Evolutionary conservation across 2,797 vertebrate species (phyloP), one percentile per base, ranked within the genome.

Genomic region (Nasua narica): DNA sequence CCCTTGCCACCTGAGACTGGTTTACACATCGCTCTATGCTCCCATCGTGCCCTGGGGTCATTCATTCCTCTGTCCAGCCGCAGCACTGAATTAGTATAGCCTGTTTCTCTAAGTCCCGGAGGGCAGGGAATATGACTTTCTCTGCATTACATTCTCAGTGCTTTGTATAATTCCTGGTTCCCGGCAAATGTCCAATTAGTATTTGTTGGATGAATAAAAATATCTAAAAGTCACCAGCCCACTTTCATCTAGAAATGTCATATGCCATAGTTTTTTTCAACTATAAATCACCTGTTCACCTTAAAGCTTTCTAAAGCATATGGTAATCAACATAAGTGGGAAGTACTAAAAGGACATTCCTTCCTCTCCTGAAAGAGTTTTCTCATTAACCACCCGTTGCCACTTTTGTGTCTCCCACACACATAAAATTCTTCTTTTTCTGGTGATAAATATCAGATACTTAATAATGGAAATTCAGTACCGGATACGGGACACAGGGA

Each of bases 401-500:
- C 95, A 97, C 92, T 97, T 97, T 98, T 98, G 97, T 93, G 96
- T 90, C 94, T 96, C 78, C 65, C 82, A 91, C 93, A 96, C 16
- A 62, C 60, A 85, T 13, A 14, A 0, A 89, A 58, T 69, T 79
- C 70, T 52, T 74, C 62, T 82, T 97, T 93, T 87, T 88, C 86
- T 67, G 3, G 82, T 62, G 87, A 5, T 82, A 92, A 16, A 0
- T 82, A 82, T 4, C 32, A 74, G 52, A 79, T 48, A 72, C 40
- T 78, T 52, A 95, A 79, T 54, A 43, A 70, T 12, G 92, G 18
- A 94, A 89, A 90, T 93, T 91, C 58, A 95, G n/a, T 43, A 79
- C n/a, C 56, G 94, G 58, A 27, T 29, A 25, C 16, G 90, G 32
- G 43, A 82, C n/a, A 7, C 12, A 67, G 43, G 3, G 11, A 86